Evolutionary conservation across 2,888 invertebrate species (phyloP).

Genomic region (Drosophila fungiperda): DNA sequence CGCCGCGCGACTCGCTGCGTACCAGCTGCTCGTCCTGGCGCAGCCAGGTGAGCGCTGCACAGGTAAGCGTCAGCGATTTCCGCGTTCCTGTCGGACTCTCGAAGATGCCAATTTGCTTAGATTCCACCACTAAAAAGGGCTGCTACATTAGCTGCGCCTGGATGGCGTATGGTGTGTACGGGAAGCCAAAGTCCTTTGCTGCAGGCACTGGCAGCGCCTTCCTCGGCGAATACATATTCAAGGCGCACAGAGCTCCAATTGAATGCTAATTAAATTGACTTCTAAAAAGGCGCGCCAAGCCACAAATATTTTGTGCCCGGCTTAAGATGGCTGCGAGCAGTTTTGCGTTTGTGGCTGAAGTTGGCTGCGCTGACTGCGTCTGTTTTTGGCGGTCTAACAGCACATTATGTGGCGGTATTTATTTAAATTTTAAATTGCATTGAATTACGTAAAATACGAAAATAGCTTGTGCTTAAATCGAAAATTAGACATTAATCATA

Average conservation of each 20-base stretch:
- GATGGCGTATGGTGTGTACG: slow-evolving; percentile 94
- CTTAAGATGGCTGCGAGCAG: neutral
- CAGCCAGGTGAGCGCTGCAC: slow-evolving; percentile 96
- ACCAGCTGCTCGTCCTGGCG: slow-evolving; percentile 90
- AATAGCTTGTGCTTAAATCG: slow-evolving; percentile 35
- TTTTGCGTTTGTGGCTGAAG: slow-evolving; percentile 2
- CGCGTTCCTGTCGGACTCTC: slow-evolving; percentile 96
- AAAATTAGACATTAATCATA: slow-evolving; percentile 38
- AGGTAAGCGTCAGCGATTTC: slow-evolving; percentile 97
- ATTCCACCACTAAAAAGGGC: slow-evolving; percentile 91
- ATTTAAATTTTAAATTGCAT: slow-evolving; percentile 22
- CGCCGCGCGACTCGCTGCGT: slow-evolving; percentile 79
- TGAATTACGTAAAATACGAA: slow-evolving; percentile 26
- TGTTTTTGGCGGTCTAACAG: slow-evolving; percentile 12
- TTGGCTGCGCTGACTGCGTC: slow-evolving; percentile 12
- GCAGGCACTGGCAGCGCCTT: slow-evolving; percentile 70
- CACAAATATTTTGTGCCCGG: neutral
- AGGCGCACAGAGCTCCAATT: neutral
- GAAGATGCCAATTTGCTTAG: slow-evolving; percentile 94
- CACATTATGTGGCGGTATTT: neutral
- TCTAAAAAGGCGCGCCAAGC: slow-evolving; percentile 38
- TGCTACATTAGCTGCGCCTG: slow-evolving; percentile 95
- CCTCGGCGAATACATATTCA: slow-evolving; percentile 76
- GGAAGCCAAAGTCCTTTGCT: slow-evolving; percentile 90
- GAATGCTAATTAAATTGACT: slow-evolving; percentile 2